A percentile compares a stretch with the other conserved stretches of the same genome.
Evolutionary conservation across 2,888 invertebrate species (phyloP).

Genomic region (Idaea straminata): DNA sequence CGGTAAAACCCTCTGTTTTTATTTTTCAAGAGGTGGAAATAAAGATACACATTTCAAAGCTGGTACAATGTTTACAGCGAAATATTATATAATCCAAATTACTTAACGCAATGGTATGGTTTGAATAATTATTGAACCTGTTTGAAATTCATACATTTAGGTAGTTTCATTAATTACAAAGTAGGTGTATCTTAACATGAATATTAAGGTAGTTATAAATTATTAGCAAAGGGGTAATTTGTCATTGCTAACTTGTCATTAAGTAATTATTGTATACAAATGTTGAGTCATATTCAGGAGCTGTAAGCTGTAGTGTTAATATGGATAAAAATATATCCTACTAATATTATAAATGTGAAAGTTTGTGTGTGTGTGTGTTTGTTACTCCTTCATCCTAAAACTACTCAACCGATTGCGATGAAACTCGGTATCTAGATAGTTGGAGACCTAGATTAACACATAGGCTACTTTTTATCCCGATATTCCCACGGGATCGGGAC

Average conservation of each 20-base stretch:
- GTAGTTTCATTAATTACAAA: background rate
- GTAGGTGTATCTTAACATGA: background rate
- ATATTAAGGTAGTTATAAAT: background rate
- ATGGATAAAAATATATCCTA: too few relatives aligned
- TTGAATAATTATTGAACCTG: background rate
- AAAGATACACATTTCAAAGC: too few relatives aligned
- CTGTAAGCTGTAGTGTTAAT: background rate
- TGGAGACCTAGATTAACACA: too few relatives aligned
- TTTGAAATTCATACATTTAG: background rate
- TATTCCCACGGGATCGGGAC: too few relatives aligned
- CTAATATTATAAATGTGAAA: too few relatives aligned
- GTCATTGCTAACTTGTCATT: background rate
- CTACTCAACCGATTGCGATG: too few relatives aligned
- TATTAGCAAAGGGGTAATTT: slow-evolving; percentile 2
- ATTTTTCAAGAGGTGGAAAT: background rate
- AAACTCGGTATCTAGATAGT: too few relatives aligned
- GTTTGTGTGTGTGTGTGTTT: too few relatives aligned
- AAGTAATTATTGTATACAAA: background rate
- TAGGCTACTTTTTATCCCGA: too few relatives aligned
- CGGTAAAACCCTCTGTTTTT: background rate
- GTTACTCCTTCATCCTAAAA: too few relatives aligned
- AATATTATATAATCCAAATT: too few relatives aligned
- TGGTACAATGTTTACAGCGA: too few relatives aligned
- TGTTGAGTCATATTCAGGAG: background rate
- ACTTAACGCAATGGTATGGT: background rate